Base-by-base conservation (phyloP, 1,140 invertebrate species). In the Zaprionus camerounensis region DNA sequence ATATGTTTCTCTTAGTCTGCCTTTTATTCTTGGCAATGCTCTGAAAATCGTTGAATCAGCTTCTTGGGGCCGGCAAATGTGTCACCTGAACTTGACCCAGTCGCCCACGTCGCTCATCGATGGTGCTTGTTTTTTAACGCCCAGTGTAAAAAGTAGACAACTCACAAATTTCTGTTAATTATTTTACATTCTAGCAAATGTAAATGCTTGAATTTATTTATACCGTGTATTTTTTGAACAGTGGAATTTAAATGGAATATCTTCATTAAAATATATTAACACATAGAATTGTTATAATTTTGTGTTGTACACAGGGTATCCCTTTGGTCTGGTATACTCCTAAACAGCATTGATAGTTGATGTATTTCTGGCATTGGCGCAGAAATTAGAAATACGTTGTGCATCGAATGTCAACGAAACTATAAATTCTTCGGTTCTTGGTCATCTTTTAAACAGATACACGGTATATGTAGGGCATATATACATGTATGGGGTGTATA, bases 1-100 rank as follows among this genome's bases (percentile, higher is more conserved):
- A 58, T 28, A 36, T 67, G 67, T 71, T 46, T 65, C 55, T 81
- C 58, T 17, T 20, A 49, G n/a, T 51, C 15, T 49, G 46, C 17
- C 17, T 68, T 59, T 75, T 70, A 72, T 59, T 71, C 61, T 79
- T 88, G 81, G 81, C 72, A 77, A 74, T 77, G 76, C 76, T 11
- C 12, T 51, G 46, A 51, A 78, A 67, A 78, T 56, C 72, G 78
- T 55, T 81, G 79, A 85, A 55, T 85, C 82, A 78, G 44, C 26
- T 44, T 44, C 20, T 63, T 51, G 15, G 38, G 46, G 28, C 13
- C 22, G 15, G 11, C 53, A 51, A 76, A 78, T 82, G 76, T 80
- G 76, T 81, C 79, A 90, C 28, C 55, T 71, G 85, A 90, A 90
- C 85, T 90, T 90, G 85, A 90, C 85, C 85, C 85, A 90, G 44